phyloP scores from a whole-genome alignment of 1,140 invertebrate genomes.

The Diachasma alloeum region DNA sequence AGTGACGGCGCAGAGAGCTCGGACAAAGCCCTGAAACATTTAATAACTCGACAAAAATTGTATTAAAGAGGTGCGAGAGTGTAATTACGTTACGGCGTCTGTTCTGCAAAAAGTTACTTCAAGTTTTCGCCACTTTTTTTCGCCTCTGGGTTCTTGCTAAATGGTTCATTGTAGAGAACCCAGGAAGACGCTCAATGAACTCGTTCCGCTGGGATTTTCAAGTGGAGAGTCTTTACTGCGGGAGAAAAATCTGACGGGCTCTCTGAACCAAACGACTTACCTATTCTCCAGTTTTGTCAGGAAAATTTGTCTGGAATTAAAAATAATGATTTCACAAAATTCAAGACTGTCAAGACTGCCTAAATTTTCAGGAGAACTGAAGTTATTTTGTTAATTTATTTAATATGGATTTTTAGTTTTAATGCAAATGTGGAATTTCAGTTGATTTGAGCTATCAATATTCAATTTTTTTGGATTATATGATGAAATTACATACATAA shows the following conservation, averaged over 20 bases:
- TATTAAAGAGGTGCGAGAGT: background rate
- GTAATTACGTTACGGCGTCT: background rate
- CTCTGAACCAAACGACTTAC: too few species aligned
- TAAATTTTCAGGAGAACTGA: background rate
- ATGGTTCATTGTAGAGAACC: background rate
- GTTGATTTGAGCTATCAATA: too few species aligned
- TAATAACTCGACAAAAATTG: background rate
- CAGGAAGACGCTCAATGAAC: background rate
- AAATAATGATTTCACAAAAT: background rate
- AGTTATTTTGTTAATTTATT: too few species aligned
- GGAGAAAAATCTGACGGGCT: too few species aligned
- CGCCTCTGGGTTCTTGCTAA: background rate
- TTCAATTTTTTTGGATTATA: too few species aligned
- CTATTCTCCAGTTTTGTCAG: too few species aligned
- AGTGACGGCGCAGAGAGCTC: background rate
- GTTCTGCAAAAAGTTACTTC: background rate
- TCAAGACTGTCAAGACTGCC: background rate
- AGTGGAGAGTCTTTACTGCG: too few species aligned
- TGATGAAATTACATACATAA: too few species aligned
- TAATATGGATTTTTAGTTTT: too few species aligned
- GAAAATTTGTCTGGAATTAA: too few species aligned
- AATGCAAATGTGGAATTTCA: too few species aligned
- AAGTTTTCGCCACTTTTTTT: background rate
- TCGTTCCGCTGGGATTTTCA: too few species aligned
- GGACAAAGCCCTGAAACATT: background rate